Conservation (phyloP, 1,140 invertebrate genomes). For the Ostrea denselamellosa region DNA sequence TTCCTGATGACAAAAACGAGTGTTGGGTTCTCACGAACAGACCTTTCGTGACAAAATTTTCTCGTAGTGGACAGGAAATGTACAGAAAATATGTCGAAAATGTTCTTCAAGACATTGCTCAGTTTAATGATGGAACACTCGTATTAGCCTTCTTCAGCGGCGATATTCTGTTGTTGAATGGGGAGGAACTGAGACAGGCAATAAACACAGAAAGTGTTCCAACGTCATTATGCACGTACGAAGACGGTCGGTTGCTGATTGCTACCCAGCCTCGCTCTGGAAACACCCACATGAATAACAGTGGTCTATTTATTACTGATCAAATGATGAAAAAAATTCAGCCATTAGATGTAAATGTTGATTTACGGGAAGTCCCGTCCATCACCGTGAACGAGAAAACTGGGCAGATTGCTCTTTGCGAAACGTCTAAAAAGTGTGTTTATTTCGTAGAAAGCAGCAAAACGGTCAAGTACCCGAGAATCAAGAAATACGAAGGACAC, state of each 20-base stretch:
- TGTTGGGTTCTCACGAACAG: slow-evolving; percentile 9
- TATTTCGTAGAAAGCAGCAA: neutral
- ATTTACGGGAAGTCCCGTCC: neutral
- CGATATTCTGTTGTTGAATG: neutral
- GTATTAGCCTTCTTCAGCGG: neutral
- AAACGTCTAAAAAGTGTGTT: neutral
- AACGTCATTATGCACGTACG: neutral
- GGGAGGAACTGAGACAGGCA: neutral
- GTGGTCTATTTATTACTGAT: neutral
- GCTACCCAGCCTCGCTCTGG: neutral
- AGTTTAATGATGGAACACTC: neutral
- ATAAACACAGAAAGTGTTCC: neutral
- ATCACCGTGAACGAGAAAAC: slow-evolving; percentile 6
- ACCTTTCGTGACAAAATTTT: neutral
- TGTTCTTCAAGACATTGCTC: slow-evolving; percentile 9
- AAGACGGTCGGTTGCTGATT: slow-evolving; percentile 1
- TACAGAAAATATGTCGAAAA: slow-evolving; percentile 25
- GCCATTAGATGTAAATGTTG: neutral
- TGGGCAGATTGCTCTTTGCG: neutral
- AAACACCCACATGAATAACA: slow-evolving; percentile 1
- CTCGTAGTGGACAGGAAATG: neutral
- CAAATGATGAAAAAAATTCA: neutral
- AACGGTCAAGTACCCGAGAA: neutral
- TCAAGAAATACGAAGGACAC: neutral
- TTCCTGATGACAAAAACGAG: neutral